Evolutionary conservation across 2,888 invertebrate genomes (phyloP), one percentile per base, ranked within the genome.

Genomic region (Neria commutata): DNA sequence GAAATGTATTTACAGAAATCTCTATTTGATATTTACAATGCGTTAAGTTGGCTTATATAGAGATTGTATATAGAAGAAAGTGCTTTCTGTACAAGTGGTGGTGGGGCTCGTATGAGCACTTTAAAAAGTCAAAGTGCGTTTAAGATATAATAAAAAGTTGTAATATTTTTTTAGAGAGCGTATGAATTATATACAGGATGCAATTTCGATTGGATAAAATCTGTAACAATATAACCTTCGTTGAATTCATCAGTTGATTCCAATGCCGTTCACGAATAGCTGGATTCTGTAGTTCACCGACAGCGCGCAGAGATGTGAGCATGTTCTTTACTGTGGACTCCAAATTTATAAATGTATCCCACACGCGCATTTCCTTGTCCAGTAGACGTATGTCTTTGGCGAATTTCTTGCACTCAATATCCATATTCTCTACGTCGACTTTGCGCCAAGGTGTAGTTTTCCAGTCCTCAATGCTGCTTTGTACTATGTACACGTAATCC

Each of bases 341-440:
- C 48, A 97, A 83, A 51, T 89, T 91, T 0, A 88, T 85, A 76
- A 94, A 98, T 0, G 94, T 91, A 74, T 96, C 94, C 98, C 97
- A 98, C 61, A 84, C 85, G 71, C 96, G 86, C 94, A 97, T 96
- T 84, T 98, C 98, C 78, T 98, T 98, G 77, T 98, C 97, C 71
- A 98, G 81, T 54, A 92, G 86, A 75, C 94, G 85, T 58, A 95
- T 92, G 81, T 95, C 95, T 83, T 98, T 97, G 1, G 96, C 94
- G 81, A 98, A 98, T 78, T 96, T 95, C 80, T 98, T 98, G 81
- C 97, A 97, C 81, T 98, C 97, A 69, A 97, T 94, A 76, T 98
- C 98, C 96, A 98, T 97, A 75, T 96, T 95, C 83, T 98, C 98
- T 40, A 97, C 96, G 76, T 98, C 96, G 62, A 98, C 95, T 79